Conservation (phyloP, 2,888 invertebrate species). For the Ennomos fuscantarius region DNA sequence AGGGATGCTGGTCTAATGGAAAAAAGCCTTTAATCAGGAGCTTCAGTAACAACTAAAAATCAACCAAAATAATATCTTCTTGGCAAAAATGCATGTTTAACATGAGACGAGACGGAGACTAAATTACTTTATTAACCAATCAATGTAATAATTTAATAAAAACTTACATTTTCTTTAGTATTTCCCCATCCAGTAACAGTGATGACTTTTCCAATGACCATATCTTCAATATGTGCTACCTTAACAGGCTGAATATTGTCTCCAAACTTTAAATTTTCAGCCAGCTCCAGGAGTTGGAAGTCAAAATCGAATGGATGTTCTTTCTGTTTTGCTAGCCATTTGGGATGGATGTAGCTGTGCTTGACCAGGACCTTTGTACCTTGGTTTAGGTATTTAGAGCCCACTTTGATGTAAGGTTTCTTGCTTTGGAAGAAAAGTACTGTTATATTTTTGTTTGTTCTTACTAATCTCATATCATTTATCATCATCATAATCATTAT, state of each 20-base stretch:
- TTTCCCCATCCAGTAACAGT: constrained; percentile 80
- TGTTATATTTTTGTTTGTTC: not conserved
- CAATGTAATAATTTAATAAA: not conserved
- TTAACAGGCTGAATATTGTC: constrained; percentile 69
- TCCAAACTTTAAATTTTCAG: constrained; percentile 58
- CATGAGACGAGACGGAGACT: too few species aligned
- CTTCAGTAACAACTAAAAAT: too few species aligned
- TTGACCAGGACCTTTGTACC: constrained; percentile 59
- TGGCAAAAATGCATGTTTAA: too few species aligned
- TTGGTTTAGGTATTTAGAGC: constrained; percentile 69
- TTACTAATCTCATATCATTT: not conserved
- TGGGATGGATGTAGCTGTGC: constrained; percentile 58
- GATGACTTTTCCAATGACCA: constrained; percentile 71
- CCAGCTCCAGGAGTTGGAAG: constrained; percentile 69
- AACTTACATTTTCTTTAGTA: constrained; percentile 74
- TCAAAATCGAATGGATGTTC: constrained; percentile 77
- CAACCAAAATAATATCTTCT: too few species aligned
- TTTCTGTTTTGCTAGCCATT: constrained; percentile 61
- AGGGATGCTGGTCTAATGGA: too few species aligned
- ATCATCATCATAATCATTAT: not conserved
- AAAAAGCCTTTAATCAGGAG: too few species aligned
- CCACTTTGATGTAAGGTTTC: constrained; percentile 67
- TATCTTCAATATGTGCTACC: constrained; percentile 71
- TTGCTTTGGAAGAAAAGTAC: constrained; percentile 52
- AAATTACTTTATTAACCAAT: constrained; percentile 1